Base-by-base conservation (phyloP, 2,797 vertebrate genomes). In the Pangasius mekongensis region DNA sequence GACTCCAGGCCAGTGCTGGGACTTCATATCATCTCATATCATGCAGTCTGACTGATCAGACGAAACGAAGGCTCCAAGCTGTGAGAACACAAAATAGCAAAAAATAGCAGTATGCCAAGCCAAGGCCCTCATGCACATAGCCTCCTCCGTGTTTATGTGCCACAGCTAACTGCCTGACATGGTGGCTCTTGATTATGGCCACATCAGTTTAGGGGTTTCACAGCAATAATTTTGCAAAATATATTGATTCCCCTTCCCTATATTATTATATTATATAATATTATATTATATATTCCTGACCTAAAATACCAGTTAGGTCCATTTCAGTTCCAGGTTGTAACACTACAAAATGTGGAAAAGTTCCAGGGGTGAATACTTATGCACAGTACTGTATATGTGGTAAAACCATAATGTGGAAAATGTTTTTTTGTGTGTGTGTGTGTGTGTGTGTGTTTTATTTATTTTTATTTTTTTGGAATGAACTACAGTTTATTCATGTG, bases 21-120 rank as follows among this genome's bases (percentile, higher is more conserved):
- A 62, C 47, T 84, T 82, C 11, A 81, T 66, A 39, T 47, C 60
- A 84, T 71, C 58, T 85, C 58, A 89, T 27, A 36, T 66, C 60
- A 85, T 56, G 47, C 69, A 73, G 71, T 87, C 82, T 62, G 60
- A 30, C 71, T 81, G 74, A 24, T 43, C 30, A 78, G 54, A 76
- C 56, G 6, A 13, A 83, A 47, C 49, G 22, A 58, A 33, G 64
- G 39, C 62, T 89, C 87, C 74, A 85, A 77, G 87, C 67, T 82
- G 84, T 80, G 56, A 73, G 74, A 88, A 82, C 84, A 89, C 64
- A 86, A 88, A 73, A 87, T 74, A 88, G 83, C 85, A 47, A 54
- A 47, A 47, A 47, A 47, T 36, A 69, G 80, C 36, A 56, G 54
- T 16, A 58, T 47, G 84, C 78, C n/a, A 69, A 86, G 60, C 67